Evolutionary conservation across 2,113 vertebrate species (phyloP).

Genomic region (Gnathonemus echidnorhynchus): DNA sequence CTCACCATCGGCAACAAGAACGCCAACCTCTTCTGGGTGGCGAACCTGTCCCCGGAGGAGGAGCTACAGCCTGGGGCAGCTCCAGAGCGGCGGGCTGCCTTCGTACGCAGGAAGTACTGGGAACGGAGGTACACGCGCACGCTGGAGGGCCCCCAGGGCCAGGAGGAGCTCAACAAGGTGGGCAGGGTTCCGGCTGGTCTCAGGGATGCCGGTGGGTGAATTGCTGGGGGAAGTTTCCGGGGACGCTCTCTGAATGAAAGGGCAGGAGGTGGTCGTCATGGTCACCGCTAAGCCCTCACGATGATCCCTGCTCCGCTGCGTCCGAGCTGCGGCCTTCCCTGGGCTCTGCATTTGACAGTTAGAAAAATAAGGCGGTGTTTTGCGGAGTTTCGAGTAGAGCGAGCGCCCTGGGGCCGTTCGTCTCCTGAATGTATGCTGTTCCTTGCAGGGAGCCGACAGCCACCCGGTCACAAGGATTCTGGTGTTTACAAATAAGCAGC

Average conservation of each 20-base stretch:
- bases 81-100: conserved; percentile 71
- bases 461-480: neutral
- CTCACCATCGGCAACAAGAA: conserved; percentile 85
- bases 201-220: neutral
- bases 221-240: neutral
- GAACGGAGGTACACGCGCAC: conserved; percentile 77
- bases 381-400: neutral
- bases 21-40: conserved; percentile 88
- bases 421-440: neutral
- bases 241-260: neutral
- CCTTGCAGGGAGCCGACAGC: neutral
- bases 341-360: neutral
- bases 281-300: neutral
- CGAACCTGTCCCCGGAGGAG: conserved; percentile 76
- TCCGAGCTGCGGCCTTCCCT: neutral
- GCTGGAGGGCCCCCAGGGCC: conserved; percentile 49
- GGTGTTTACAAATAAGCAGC: neutral
- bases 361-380: neutral
- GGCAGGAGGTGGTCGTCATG: neutral
- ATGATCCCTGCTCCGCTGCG: neutral
- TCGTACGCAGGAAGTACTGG: conserved; percentile 85
- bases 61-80: conserved; percentile 65
- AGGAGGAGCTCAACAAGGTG: conserved; percentile 86
- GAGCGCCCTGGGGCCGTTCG: neutral
- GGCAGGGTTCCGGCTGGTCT: neutral